phyloP scores from a whole-genome alignment of 2,113 vertebrate species.

The Oreochromis tanganicae region DNA sequence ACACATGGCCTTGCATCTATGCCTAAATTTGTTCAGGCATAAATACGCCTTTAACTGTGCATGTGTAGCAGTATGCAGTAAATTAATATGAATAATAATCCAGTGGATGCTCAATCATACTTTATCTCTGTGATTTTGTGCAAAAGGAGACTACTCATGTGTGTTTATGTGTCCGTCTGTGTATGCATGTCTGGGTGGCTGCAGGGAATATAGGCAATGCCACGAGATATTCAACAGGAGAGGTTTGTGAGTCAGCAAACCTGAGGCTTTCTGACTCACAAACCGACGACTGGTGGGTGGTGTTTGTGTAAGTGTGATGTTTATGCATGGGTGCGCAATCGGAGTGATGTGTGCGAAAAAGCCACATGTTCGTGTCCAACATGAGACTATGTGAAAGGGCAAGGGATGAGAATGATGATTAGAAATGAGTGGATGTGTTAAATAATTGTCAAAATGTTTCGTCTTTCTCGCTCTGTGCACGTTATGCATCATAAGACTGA shows the following conservation, averaged over 20 bases:
- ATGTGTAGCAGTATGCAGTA: neutral
- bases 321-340: neutral
- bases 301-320: neutral
- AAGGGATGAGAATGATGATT: neutral
- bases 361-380: conserved; percentile 4
- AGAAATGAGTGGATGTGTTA: neutral
- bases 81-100: neutral
- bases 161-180: neutral
- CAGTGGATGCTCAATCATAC: neutral
- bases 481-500: neutral
- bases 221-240: conserved; percentile 12
- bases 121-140: neutral
- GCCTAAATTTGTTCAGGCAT: neutral
- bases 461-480: neutral
- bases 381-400: conserved; percentile 31
- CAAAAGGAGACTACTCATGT: neutral
- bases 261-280: conserved; percentile 54
- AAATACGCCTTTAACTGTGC: neutral
- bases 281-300: neutral
- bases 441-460: neutral
- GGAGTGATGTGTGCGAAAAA: conserved; percentile 21
- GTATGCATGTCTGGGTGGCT: neutral
- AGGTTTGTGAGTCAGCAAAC: conserved; percentile 45
- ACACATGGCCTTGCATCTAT: neutral
- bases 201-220: neutral